Conservation (phyloP, 2,888 invertebrate genomes). For the Acrocyrtus sp. region DNA sequence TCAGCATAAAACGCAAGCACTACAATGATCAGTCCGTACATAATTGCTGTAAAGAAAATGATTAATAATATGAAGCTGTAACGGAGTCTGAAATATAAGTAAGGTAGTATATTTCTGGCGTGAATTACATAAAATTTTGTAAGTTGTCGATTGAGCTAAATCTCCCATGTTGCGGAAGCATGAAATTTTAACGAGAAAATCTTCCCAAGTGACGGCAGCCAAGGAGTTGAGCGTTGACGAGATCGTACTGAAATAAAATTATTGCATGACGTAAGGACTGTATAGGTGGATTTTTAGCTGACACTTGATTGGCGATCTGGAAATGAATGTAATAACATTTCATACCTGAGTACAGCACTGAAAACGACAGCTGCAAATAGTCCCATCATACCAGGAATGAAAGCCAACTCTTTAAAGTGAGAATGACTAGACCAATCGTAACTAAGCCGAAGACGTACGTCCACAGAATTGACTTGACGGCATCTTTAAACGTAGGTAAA, state of each 20-base stretch:
- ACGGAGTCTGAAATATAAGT: no score
- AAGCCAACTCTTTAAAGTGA: conserved; percentile 54
- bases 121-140: conserved; percentile 52
- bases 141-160: conserved; percentile 38
- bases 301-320: no score
- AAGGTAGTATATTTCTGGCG: no score
- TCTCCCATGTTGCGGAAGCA: conserved; percentile 49
- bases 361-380: conserved; percentile 56
- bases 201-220: conserved; percentile 60
- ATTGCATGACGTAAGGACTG: no score
- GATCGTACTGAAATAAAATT: conserved; percentile 46
- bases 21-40: conserved; percentile 48
- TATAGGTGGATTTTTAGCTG: no score
- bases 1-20: conserved; percentile 55
- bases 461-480: conserved; percentile 44
- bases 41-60: conserved; percentile 32
- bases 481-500: conserved; percentile 44
- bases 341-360: conserved; percentile 61
- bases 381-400: conserved; percentile 61
- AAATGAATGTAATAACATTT: no score
- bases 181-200: conserved; percentile 51
- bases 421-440: conserved; percentile 46
- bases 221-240: conserved; percentile 58
- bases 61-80: no score
- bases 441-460: conserved; percentile 34